A percentile compares a stretch with the other conserved stretches of the same genome.
These are phyloP conservation scores for Empidonax traillii DNA, from an alignment of 2,113 vertebrate species.

Conservation along the genomic window DNA sequence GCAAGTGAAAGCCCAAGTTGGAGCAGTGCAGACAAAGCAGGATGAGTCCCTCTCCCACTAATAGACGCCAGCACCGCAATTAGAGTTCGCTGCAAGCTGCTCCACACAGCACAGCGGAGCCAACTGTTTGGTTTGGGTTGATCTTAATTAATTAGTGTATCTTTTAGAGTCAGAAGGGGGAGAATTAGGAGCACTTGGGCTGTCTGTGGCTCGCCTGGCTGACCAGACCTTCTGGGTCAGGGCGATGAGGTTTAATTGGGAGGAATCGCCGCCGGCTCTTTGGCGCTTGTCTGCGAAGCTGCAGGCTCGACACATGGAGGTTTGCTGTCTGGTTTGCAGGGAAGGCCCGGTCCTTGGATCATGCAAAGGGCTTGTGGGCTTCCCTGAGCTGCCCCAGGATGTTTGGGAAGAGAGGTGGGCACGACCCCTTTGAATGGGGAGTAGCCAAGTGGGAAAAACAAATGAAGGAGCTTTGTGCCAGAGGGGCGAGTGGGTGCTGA, in stretches of 20 bases:
- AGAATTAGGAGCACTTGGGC: neutral
- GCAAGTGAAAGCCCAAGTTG: neutral
- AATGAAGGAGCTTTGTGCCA: neutral
- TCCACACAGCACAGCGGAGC: neutral
- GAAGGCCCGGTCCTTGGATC: neutral
- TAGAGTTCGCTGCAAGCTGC: neutral
- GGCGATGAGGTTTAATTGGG: neutral
- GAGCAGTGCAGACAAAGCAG: neutral
- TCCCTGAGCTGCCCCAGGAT: neutral
- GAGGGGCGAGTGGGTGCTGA: neutral
- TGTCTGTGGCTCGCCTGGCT: neutral
- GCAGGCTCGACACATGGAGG: fast-evolving
- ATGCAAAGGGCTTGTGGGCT: fast-evolving
- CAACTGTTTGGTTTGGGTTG: neutral
- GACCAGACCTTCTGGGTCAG: neutral
- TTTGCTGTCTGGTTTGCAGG: neutral
- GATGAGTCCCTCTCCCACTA: neutral
- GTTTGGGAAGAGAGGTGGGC: neutral
- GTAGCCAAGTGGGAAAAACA: neutral
- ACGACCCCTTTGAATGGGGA: fast-evolving
- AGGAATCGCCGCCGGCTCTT: neutral
- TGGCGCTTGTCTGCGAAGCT: neutral
- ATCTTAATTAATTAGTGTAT: neutral
- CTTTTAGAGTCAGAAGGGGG: neutral
- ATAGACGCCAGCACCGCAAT: fast-evolving